These are phyloP conservation scores for Aphrocallistes beatrix DNA, from an alignment of 37 sponge, comb jelly and placozoan genomes.

Conservation along the genomic window DNA sequence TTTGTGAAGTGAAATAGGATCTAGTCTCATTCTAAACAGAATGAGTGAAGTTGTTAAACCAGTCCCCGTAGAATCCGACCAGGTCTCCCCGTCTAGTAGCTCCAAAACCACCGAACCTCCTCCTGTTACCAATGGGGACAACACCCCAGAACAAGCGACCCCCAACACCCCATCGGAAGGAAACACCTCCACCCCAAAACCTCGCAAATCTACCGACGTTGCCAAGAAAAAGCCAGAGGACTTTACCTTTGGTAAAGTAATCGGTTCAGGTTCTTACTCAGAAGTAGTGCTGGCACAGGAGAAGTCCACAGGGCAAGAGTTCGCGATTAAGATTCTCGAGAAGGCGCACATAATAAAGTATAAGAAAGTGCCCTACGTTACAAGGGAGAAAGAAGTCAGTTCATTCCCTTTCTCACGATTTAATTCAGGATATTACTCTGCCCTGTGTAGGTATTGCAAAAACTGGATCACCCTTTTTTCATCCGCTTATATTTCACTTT, in stretches of 20 bases:
- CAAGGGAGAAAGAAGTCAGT: slow-evolving; percentile 65
- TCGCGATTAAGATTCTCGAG: slow-evolving; percentile 88
- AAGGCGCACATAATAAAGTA: slow-evolving; percentile 81
- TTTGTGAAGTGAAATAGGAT: no score
- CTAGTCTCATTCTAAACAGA: no score
- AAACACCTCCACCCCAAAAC: no score
- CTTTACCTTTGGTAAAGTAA: slow-evolving; percentile 71
- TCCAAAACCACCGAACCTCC: no score
- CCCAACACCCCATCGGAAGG: no score
- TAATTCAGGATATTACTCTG: background rate
- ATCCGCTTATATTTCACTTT: slow-evolving; percentile 91
- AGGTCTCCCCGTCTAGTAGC: no score
- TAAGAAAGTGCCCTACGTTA: slow-evolving; percentile 87
- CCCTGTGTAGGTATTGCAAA: slow-evolving; percentile 46
- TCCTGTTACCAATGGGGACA: no score
- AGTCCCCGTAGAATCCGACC: no score
- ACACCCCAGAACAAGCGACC: no score
- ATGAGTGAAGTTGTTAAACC: no score
- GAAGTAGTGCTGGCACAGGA: slow-evolving; percentile 59
- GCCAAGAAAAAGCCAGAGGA: slow-evolving; percentile 45
- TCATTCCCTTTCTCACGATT: background rate
- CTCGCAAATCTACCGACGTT: background rate
- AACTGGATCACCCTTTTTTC: slow-evolving; percentile 76
- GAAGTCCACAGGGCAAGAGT: slow-evolving; percentile 49
- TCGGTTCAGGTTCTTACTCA: slow-evolving; percentile 89